Conservation (phyloP, 2,888 invertebrate genomes). For the Scaptomyza tumidula region DNA sequence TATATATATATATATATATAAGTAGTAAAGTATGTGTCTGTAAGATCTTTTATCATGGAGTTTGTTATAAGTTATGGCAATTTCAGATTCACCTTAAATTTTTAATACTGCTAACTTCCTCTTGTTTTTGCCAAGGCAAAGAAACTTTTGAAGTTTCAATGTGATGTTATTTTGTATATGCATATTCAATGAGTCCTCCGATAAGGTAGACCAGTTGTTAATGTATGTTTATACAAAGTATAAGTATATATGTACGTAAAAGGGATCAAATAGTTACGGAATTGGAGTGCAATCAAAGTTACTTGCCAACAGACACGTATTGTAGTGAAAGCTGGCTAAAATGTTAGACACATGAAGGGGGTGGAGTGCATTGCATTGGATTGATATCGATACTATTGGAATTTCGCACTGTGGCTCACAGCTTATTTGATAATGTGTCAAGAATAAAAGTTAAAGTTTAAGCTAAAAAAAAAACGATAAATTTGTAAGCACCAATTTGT, state of each 20-base stretch:
- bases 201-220: slow-evolving; percentile 20
- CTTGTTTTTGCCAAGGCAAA: not conserved
- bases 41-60: too few relatives aligned
- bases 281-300: not conserved
- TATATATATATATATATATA: too few relatives aligned
- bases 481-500: too few relatives aligned
- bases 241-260: not conserved
- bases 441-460: too few relatives aligned
- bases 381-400: not conserved
- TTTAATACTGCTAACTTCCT: not conserved
- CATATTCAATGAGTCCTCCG: slow-evolving; percentile 20
- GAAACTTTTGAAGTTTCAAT: not conserved
- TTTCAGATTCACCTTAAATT: too few relatives aligned
- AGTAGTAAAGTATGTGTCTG: too few relatives aligned
- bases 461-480: too few relatives aligned
- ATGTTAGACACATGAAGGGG: not conserved
- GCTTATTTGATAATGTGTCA: too few relatives aligned
- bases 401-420: too few relatives aligned
- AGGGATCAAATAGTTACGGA: not conserved
- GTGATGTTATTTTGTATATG: slow-evolving; percentile 27
- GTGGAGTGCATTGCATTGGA: not conserved
- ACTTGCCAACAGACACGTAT: too few relatives aligned
- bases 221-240: too few relatives aligned
- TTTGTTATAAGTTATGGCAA: too few relatives aligned
- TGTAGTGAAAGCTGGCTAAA: not conserved